A percentile compares a stretch with the other conserved stretches of the same genome.
Evolutionary conservation across 2,113 vertebrate species (phyloP).

Genomic region (Nothobranchius furzeri): DNA sequence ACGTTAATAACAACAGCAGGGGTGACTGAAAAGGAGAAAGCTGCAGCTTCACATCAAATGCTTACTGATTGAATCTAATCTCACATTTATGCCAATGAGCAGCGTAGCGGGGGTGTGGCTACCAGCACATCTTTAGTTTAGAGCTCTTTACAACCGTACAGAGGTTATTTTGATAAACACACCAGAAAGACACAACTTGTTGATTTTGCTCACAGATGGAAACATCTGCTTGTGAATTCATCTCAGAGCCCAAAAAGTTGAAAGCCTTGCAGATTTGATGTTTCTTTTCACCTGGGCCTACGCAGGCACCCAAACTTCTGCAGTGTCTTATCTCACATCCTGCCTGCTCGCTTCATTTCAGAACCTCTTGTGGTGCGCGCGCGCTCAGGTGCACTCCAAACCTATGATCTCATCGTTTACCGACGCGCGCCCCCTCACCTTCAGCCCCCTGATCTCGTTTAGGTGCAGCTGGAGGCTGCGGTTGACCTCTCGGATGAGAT

Average conservation of each 20-base stretch:
- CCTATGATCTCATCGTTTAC: conserved; percentile 72
- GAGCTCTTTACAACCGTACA: background rate
- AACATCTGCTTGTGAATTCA: background rate
- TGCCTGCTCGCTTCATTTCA: conserved; percentile 15
- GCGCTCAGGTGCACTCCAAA: conserved; percentile 70
- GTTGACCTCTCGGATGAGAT: conserved; percentile 98
- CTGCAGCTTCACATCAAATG: conserved; percentile 29
- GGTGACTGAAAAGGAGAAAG: conserved; percentile 26
- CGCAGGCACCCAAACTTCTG: conserved; percentile 35
- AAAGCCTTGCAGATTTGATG: background rate
- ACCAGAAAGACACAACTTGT: too few species aligned
- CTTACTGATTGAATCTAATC: conserved; percentile 10
- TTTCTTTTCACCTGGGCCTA: conserved; percentile 6
- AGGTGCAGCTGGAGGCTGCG: conserved; percentile 96
- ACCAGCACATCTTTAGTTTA: conserved; percentile 47
- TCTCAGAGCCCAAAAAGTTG: background rate
- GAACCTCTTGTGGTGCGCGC: conserved; percentile 45
- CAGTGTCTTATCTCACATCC: conserved; percentile 13
- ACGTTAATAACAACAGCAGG: conserved; percentile 31
- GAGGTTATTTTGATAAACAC: too few species aligned
- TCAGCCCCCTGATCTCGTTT: conserved; percentile 96
- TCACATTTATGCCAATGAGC: conserved; percentile 9
- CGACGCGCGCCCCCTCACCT: conserved; percentile 82
- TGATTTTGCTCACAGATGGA: background rate
- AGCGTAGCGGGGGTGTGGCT: conserved; percentile 9